A percentile compares a stretch with the other conserved stretches of the same genome.
Conservation (phyloP, 2,113 vertebrate genomes). For the Anolis sagrei region DNA sequence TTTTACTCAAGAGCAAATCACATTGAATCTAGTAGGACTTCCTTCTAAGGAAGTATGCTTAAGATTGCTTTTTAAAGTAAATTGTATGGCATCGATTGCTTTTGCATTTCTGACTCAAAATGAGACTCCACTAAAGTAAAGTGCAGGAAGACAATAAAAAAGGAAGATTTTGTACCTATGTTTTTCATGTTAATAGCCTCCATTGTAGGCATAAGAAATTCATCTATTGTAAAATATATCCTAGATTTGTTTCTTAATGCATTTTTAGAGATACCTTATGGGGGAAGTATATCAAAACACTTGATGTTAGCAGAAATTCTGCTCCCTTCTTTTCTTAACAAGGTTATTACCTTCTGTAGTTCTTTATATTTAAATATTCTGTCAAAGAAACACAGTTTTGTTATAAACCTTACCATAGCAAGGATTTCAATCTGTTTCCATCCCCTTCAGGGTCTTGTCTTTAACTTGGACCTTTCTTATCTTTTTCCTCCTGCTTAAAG, state of each 20-base stretch:
- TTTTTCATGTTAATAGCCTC: conserved; percentile 38
- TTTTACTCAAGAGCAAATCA: background rate
- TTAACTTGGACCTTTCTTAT: conserved; percentile 68
- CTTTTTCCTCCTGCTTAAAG: conserved; percentile 59
- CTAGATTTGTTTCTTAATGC: conserved; percentile 5
- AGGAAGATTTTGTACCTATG: conserved; percentile 2
- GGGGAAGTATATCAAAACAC: background rate
- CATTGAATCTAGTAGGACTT: background rate
- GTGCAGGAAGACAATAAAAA: background rate
- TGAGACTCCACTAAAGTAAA: conserved; percentile 4
- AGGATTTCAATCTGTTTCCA: conserved; percentile 65
- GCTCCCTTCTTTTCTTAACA: conserved; percentile 61
- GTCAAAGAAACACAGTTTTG: conserved; percentile 64
- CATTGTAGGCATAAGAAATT: conserved; percentile 32
- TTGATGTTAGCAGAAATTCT: conserved; percentile 28
- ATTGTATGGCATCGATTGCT: background rate
- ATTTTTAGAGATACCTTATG: conserved; percentile 21
- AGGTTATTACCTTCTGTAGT: conserved; percentile 59
- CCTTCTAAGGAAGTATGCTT: background rate
- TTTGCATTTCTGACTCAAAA: background rate
- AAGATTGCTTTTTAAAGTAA: background rate
- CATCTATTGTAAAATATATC: conserved; percentile 4
- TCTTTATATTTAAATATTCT: conserved; percentile 68
- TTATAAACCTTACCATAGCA: conserved; percentile 68
- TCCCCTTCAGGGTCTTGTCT: conserved; percentile 74